Conservation (phyloP, 2,888 invertebrate species). For the Drosophila mettleri region DNA sequence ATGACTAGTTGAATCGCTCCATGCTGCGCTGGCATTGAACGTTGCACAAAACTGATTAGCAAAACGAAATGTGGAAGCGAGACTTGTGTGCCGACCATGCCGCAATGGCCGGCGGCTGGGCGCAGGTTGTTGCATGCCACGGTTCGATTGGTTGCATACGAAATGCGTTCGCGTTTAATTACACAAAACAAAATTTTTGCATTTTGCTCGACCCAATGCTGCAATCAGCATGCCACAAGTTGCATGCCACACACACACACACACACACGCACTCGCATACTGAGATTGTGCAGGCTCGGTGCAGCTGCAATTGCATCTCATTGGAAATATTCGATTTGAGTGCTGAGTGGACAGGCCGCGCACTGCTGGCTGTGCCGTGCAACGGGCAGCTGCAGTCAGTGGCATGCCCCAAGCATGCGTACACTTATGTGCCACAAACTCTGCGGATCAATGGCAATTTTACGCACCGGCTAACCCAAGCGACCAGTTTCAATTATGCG, state of each 20-base stretch:
- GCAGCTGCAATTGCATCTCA: slow-evolving; percentile 9
- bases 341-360: slow-evolving; percentile 4
- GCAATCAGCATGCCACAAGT: slow-evolving; percentile 31
- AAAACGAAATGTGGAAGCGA: background rate
- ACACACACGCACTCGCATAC: slow-evolving; percentile 3
- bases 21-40: background rate
- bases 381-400: background rate
- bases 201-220: slow-evolving; percentile 31
- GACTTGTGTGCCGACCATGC: background rate
- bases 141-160: slow-evolving; percentile 13
- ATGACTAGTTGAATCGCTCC: background rate
- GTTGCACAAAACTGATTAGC: slow-evolving; percentile 18
- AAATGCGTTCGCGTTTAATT: slow-evolving; percentile 51
- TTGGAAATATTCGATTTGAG: slow-evolving; percentile 23
- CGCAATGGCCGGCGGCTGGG: slow-evolving; percentile 4
- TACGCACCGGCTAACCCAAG: background rate
- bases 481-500: slow-evolving; percentile 1
- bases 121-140: slow-evolving; percentile 26
- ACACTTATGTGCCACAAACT: slow-evolving; percentile 6
- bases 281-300: slow-evolving; percentile 1
- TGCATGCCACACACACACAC: slow-evolving; percentile 14
- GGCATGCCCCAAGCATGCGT: slow-evolving; percentile 14
- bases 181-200: slow-evolving; percentile 59
- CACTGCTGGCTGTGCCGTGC: slow-evolving; percentile 32
- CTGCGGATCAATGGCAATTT: slow-evolving; percentile 20